Evolutionary conservation across 2,113 vertebrate species (phyloP), one percentile per base, ranked within the genome.

Genomic region (Neotoma lepida): DNA sequence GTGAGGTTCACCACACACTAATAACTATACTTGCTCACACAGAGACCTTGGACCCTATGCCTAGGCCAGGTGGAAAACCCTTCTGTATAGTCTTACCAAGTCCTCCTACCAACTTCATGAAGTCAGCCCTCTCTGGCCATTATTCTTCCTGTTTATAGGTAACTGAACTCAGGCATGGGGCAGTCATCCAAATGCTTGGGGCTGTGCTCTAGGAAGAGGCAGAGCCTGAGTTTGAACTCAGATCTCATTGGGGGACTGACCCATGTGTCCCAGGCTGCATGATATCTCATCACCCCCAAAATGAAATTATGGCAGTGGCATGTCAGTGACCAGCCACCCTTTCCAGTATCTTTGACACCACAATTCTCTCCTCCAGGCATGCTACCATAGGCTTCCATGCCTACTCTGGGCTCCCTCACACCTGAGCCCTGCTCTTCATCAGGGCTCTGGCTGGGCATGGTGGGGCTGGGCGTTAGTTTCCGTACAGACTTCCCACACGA

Each of bases 371-470:
- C 0, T 3, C 51, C 24, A 7, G 18, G 17, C 0, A 6, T 10
- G 2, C 41, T 0, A 0, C 46, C 6, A 0, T 1, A 6, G 49
- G 56, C 64, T 64, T 73, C 51, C 2, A 1, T 0, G 17, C 39
- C 46, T 18, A 63, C 68, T n/a, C 18, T 64, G 9, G 0, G 5
- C 7, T 2, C 15, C 58, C 2, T 12, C 28, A 18, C 20, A 22
- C n/a, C 2, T 4, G 24, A 51, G n/a, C 0, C 1, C 46, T 1
- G 51, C 15, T 58, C 0, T 1, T 9, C n/a, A 46, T 35, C 9
- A 10, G 63, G 39, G 68, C 41, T 28, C 41, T 9, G 56, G 39
- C 2, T 0, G 56, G 6, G 49, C 3, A 4, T 18, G 18, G 2
- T 35, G 71, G 24, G 15, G 46, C 54, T 35, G 9, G 24, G 3